Evolutionary conservation across 2,797 vertebrate species (phyloP).

Genomic region (Tragelaphus oryx): DNA sequence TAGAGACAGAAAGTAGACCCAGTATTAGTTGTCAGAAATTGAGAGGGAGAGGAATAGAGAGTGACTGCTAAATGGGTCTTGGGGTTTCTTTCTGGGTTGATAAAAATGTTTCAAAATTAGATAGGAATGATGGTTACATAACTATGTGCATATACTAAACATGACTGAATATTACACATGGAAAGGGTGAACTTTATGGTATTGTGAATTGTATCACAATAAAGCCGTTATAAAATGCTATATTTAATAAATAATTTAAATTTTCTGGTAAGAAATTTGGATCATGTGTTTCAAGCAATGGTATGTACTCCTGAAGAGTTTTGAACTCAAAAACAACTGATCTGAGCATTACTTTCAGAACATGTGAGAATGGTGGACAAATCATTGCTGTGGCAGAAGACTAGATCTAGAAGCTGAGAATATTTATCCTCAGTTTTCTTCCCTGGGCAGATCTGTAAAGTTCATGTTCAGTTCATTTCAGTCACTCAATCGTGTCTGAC

Average conservation of each 20-base stretch:
- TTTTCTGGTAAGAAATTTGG: background rate
- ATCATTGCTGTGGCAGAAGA: background rate
- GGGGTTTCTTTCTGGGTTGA: background rate
- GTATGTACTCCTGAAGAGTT: background rate
- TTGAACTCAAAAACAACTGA: background rate
- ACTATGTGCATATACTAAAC: background rate
- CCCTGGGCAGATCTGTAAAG: background rate
- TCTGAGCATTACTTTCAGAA: background rate
- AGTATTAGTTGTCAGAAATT: background rate
- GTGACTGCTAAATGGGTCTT: background rate
- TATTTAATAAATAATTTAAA: background rate
- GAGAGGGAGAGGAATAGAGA: background rate
- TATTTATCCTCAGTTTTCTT: background rate
- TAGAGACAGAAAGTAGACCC: background rate
- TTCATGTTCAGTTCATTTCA: background rate
- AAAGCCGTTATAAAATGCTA: background rate
- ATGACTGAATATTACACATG: background rate
- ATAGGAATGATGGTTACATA: background rate
- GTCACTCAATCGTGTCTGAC: accelerated
- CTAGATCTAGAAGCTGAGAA: background rate
- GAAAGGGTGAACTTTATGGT: background rate
- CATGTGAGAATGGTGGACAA: background rate
- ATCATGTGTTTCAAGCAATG: background rate
- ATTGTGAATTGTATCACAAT: background rate
- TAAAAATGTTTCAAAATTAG: background rate